Percentiles rank a stretch among this genome's conserved stretches.
phyloP scores from a whole-genome alignment of 2,113 vertebrate genomes.

The Apeltes quadracus region DNA sequence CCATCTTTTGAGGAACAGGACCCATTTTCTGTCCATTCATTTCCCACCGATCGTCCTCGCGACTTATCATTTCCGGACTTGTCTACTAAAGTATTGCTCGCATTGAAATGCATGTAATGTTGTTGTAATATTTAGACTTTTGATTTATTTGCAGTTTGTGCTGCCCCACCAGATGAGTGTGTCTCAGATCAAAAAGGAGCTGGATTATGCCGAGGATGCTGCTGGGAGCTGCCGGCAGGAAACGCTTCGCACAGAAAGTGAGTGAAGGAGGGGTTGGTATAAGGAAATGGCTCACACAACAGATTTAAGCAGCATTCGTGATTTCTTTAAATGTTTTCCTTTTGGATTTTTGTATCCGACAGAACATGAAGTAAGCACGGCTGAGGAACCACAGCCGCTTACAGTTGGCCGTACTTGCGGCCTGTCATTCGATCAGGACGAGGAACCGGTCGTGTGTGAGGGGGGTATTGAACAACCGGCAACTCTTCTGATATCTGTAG shows the following conservation, averaged over 20 bases:
- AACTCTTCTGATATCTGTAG: constrained; percentile 42
- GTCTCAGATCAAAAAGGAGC: constrained; percentile 56
- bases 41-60: background rate
- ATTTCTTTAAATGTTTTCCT: constrained; percentile 4
- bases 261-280: background rate
- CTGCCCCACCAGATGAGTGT: constrained; percentile 24
- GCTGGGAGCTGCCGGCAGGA: constrained; percentile 25
- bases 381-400: constrained; percentile 26
- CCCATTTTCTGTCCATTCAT: background rate
- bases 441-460: constrained; percentile 20
- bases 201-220: constrained; percentile 36
- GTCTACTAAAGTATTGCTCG: background rate
- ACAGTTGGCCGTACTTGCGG: constrained; percentile 29
- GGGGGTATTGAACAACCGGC: constrained; percentile 26
- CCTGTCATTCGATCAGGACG: constrained; percentile 36
- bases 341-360: constrained; percentile 6
- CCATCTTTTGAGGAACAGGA: background rate
- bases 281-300: background rate
- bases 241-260: constrained; percentile 36
- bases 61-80: background rate
- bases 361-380: constrained; percentile 30
- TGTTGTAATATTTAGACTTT: background rate
- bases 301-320: constrained; percentile 3
- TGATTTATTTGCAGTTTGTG: constrained; percentile 32
- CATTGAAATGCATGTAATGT: background rate